Evolutionary conservation across 2,888 invertebrate species (phyloP).

Genomic region (Shargacucullia verbasci): DNA sequence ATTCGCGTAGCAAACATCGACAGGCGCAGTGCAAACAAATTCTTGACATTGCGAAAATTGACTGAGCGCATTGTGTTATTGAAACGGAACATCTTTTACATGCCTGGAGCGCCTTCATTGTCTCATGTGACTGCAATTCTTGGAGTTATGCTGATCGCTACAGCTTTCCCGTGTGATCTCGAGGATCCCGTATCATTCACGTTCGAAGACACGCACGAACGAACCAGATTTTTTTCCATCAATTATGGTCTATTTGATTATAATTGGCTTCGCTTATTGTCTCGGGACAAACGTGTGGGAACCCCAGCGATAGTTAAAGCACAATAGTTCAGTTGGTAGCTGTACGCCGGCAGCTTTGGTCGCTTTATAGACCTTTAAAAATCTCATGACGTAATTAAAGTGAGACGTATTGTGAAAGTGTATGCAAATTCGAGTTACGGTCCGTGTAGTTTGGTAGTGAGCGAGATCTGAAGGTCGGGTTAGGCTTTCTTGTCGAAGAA

Average conservation of each 20-base stretch:
- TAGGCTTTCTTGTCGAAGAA: background rate
- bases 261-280: conserved; percentile 63
- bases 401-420: conserved; percentile 37
- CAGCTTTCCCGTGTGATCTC: conserved; percentile 54
- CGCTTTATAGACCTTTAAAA: conserved; percentile 26
- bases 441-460: background rate
- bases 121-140: conserved; percentile 25
- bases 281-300: conserved; percentile 60
- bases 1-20: conserved; percentile 5
- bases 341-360: conserved; percentile 34
- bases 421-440: conserved; percentile 28
- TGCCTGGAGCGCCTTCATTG: conserved; percentile 13
- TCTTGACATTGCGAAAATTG: conserved; percentile 2
- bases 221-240: conserved; percentile 51
- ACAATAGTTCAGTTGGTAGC: conserved; percentile 45
- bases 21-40: conserved; percentile 17
- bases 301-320: conserved; percentile 24
- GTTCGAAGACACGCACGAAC: conserved; percentile 51
- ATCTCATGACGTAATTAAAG: conserved; percentile 20
- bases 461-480: background rate
- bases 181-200: conserved; percentile 32
- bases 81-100: conserved; percentile 15
- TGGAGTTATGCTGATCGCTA: conserved; percentile 8
- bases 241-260: conserved; percentile 60
- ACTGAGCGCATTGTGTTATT: conserved; percentile 4